Evolutionary conservation across 2,797 vertebrate species (phyloP), one percentile per base, ranked within the genome.

Genomic region (Silurus aristotelis): DNA sequence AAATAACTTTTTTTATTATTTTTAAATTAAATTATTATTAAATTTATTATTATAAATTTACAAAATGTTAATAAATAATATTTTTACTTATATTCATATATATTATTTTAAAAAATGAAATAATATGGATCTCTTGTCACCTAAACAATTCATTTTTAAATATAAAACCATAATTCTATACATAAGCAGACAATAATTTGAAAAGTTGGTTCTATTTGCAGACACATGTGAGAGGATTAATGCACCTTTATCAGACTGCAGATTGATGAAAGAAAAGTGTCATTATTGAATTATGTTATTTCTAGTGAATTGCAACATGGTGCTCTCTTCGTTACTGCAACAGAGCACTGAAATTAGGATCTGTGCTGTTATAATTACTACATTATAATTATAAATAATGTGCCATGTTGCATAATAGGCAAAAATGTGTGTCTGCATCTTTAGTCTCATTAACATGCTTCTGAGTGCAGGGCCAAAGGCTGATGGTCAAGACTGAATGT

Each of bases 321-420:
- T 56, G 73, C 8, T 19, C 8, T 56, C 15, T 79, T 17, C 77
- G 25, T 80, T 25, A 48, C 6, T 85, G 86, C 81, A 82, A 82
- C 84, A 84, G 56, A 61, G 27, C 76, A 46, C 5, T 38, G 31
- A 61, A 5, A 78, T 52, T 80, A 66, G 52, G 15, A 48, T 73
- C 46, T 25, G 87, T 87, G 86, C 85, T 67, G 67, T 92, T 93
- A 94, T 93, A 94, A 94, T 94, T 93, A 94, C 86, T 52, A 52
- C 9, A 52, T 52, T 52, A 52, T 52, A 52, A 52, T 52, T 52
- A 52, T 88, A 71, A 88, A 87, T 90, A 90, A 91, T 89, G 81
- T 89, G 81, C 86, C 87, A 82, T 86, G 84, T 84, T 84, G 81
- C 77, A 84, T 85, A 89, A 92, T 89, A 87, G 87, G 58, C 80